Evolutionary conservation across 2,797 vertebrate species (phyloP), one percentile per base, ranked within the genome.

Genomic region (Babyrousa celebensis): DNA sequence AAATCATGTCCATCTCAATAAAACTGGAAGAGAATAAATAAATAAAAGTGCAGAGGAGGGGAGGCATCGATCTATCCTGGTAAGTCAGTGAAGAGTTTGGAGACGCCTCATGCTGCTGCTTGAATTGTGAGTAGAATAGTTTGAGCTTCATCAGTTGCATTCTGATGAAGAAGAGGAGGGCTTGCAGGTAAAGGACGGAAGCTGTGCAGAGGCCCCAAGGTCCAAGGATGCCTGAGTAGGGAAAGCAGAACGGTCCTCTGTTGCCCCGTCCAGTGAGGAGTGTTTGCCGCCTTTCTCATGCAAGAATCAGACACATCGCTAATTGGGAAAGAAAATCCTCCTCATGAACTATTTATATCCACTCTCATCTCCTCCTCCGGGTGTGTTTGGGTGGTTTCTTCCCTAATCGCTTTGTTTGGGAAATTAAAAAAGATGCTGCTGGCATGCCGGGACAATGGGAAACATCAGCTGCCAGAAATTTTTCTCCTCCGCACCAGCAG

Each of bases 391-490:
- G 92, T 67, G 48, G n/a, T 29, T 58, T 93, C 92, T 9, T 65
- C 96, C 62, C 65, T 94, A 43, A 95, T 95, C 40, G 29, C 93
- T 91, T 94, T 54, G 67, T 97, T 92, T 48, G 62, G 71, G 70
- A 23, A 80, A 82, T 71, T 18, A 21, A 36, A 29, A 65, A 48
- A 65, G 71, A 72, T 7, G 65, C 62, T 0, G 0, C 0, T 1
- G 56, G 56, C 63, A 0, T 1, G 2, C 11, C 0, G 67, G 20
- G 48, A 60, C 82, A 60, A 82, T 72, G 89, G n/a, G 58, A 27
- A 4, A 12, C 2, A 7, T 75, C 78, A 86, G 83, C 97, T 97
- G 95, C 88, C 36, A 4, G 52, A 67, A 84, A 56, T 7, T 17
- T 17, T 63, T 17, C 85, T 68, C 60, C 94, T 85, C 68, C 0